Base-by-base conservation (phyloP, 2,888 invertebrate species). In the Phorcus lineatus region DNA sequence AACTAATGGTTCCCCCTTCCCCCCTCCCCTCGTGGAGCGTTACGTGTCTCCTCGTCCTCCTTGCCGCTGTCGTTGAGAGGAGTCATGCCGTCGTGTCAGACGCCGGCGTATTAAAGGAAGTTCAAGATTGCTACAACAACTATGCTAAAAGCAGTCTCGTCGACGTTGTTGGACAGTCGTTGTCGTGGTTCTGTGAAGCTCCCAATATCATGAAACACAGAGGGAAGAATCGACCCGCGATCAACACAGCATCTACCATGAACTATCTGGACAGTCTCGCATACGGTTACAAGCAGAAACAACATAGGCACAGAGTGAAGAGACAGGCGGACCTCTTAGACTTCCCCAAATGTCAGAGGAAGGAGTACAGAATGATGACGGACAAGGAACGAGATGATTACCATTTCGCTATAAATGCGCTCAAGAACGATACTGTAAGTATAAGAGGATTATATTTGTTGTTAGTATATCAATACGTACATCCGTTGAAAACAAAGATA, bases 311-410 rank as follows among this genome's bases (percentile, higher is more conserved):
- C n/a, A 31, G 84, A 3, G 53, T 17, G 9, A 83, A 77, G 66
- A 74, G 83, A 0, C 83, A 83, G 40, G 84, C 52, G 9, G 52
- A 78, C 17, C 17, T n/a, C n/a, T 36, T 36, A 36, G 47, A 47
- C 11, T 13, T 11, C 47, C 13, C 13, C 47, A 74, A 52, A 13
- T 83, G 81, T 67, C 81, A 87, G 55, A 84, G 90, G 67, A 88
- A 85, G 70, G 90, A 90, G 81, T 90, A 90, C 81, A 83, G 90
- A n/a, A 84, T 87, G 80, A 67, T 90, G 55, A 81, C 87, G 11
- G 88, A 88, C 74, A 70, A 81, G 17, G 88, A 90, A 70, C 82
- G 88, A 36, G 17, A 67, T 6, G 62, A 74, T 16, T 88, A 85
- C 36, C 86, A 89, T 81, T 54, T 76, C 9, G 89, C 90, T 2